Evolutionary conservation across 2,797 vertebrate genomes (phyloP).

Genomic region (Pseudotriccus pelzelni): DNA sequence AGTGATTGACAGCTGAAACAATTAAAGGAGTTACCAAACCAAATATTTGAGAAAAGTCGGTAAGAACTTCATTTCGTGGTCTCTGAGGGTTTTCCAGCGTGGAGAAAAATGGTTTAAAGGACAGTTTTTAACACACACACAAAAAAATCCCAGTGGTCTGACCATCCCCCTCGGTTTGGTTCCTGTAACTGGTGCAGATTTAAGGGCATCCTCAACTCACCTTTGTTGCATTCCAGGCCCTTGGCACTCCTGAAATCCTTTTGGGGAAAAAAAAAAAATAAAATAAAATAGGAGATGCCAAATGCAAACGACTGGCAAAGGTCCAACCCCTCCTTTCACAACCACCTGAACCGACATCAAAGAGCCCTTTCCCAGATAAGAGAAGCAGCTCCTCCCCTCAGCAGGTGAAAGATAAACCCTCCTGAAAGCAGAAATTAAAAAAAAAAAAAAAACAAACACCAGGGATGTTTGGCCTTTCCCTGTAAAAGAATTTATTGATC

Average conservation of each 20-base stretch:
- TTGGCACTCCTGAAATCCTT: background rate
- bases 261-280: background rate
- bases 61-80: background rate
- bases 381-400: background rate
- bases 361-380: background rate
- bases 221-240: background rate
- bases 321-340: background rate
- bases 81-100: background rate
- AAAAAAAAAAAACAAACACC: too few relatives aligned
- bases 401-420: background rate
- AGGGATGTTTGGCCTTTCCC: background rate
- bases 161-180: background rate
- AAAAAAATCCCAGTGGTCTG: accelerated
- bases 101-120: background rate
- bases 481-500: background rate
- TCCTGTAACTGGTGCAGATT: accelerated
- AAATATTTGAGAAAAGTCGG: background rate
- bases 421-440: background rate
- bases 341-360: background rate
- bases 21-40: background rate
- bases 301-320: background rate
- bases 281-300: background rate
- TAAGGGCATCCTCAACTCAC: background rate
- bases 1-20: background rate
- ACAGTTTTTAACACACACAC: background rate